Base-by-base conservation (phyloP, 1,140 invertebrate species). In the Saccostrea echinata region DNA sequence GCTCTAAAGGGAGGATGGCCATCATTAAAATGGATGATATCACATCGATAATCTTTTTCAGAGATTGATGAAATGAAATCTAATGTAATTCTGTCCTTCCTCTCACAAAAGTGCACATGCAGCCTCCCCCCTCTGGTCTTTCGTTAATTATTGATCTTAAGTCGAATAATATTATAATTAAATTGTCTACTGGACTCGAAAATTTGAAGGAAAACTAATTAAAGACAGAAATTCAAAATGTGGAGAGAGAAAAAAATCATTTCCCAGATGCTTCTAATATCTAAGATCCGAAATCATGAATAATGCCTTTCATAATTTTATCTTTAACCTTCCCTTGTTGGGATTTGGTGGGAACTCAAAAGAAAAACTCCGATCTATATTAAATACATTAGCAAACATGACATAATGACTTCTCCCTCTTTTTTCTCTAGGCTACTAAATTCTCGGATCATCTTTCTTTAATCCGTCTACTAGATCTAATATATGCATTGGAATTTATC, bases 371-470 rank as follows among this genome's bases (percentile, higher is more conserved):
- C 68, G 68, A 71, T 71, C 68, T 27, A 33, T 16, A 71, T 71
- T 33, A 71, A 71, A 71, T 71, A 71, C 68, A 71, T 71, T 12
- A 30, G 68, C 68, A 71, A 71, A 71, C 68, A 71, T 71, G 68
- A 27, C 24, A 30, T 71, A 12, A 30, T 30, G 68, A 27, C 68
- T 33, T 71, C 68, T 61, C 55, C 55, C 55, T 61, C 18, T 61
- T 21, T n/a, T n/a, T 6, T 61, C 55, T 71, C 11, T 33, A 11
- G 68, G 27, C 68, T 30, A 9, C 24, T 12, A 30, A 12, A 30
- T 30, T 71, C 68, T 13, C 12, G 12, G 27, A 27, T 71, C 16
- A 33, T 71, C 68, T 71, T 30, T 8, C 11, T 16, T 8, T 30
- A 71, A 71, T 71, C 68, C 68, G 24, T 3, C 8, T 33, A 71